Evolutionary conservation across 2,888 invertebrate genomes (phyloP).

Genomic region (Dynastes maya): DNA sequence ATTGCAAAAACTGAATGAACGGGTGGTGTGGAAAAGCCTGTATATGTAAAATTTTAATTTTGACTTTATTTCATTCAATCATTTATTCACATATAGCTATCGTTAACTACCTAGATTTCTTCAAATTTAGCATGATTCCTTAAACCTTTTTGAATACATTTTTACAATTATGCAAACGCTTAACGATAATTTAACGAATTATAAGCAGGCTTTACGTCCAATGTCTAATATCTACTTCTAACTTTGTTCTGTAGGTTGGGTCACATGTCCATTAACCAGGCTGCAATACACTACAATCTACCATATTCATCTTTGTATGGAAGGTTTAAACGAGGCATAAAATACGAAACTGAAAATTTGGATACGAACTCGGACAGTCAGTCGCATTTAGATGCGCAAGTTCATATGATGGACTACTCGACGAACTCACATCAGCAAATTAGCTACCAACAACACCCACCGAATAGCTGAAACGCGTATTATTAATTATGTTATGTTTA

Average conservation of each 20-base stretch:
- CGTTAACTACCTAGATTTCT: too few relatives aligned
- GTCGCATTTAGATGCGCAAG: conserved; percentile 64
- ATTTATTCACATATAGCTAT: too few relatives aligned
- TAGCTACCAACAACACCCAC: conserved; percentile 67
- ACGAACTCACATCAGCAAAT: conserved; percentile 65
- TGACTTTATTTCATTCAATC: too few relatives aligned
- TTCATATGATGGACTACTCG: conserved; percentile 67
- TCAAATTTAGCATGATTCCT: too few relatives aligned
- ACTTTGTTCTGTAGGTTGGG: conserved; percentile 78
- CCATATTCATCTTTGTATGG: conserved; percentile 93
- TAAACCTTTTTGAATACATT: too few relatives aligned
- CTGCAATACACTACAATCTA: conserved; percentile 91
- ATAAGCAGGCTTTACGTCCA: too few relatives aligned
- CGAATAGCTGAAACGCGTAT: conserved; percentile 59
- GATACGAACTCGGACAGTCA: conserved; percentile 67
- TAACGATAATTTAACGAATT: too few relatives aligned
- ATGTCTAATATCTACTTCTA: too few relatives aligned
- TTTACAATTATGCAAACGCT: too few relatives aligned
- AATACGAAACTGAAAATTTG: conserved; percentile 78
- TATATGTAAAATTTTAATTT: too few relatives aligned
- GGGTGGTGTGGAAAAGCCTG: too few relatives aligned
- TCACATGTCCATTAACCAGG: conserved; percentile 95
- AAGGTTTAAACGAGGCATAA: conserved; percentile 86
- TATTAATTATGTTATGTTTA: conserved; percentile 54
- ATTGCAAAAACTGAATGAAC: too few relatives aligned